phyloP scores from a whole-genome alignment of 2,888 invertebrate genomes.

The Dendrolimus houi region DNA sequence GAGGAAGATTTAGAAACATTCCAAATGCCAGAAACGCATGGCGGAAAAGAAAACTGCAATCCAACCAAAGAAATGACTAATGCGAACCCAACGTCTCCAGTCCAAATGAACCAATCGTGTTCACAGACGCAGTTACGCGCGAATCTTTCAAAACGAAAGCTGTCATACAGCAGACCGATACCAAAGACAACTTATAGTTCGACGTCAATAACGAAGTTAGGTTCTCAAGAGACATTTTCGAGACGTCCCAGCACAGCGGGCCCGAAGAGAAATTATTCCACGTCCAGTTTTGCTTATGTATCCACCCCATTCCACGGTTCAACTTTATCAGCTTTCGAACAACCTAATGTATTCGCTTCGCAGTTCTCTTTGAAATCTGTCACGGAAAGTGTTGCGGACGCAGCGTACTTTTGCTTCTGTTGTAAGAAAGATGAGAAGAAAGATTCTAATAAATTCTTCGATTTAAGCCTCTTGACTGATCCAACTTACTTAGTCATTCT shows the following conservation, averaged over 20 bases:
- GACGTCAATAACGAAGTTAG: conserved; percentile 66
- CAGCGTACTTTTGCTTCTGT: conserved; percentile 59
- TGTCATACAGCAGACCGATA: conserved; percentile 48
- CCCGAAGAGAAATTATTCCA: conserved; percentile 82
- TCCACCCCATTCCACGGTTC: conserved; percentile 91
- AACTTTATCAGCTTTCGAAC: conserved; percentile 84
- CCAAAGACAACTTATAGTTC: conserved; percentile 72
- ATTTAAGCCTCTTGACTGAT: conserved; percentile 82
- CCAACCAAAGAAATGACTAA: conserved; percentile 14
- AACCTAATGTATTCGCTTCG: conserved; percentile 85
- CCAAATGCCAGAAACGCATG: conserved; percentile 14
- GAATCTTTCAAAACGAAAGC: conserved; percentile 50
- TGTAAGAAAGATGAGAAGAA: conserved; percentile 49
- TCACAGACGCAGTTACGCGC: conserved; percentile 38
- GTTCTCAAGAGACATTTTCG: conserved; percentile 52
- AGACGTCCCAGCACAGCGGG: conserved; percentile 43
- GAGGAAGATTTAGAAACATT: conserved; percentile 48
- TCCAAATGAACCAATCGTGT: conserved; percentile 16
- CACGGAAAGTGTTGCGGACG: conserved; percentile 74
- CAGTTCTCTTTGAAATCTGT: conserved; percentile 84
- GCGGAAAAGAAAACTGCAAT: conserved; percentile 25
- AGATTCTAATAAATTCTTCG: conserved; percentile 81
- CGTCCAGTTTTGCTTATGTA: conserved; percentile 88
- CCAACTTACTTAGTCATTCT: conserved; percentile 88
- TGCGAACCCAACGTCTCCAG: conserved; percentile 4